These are phyloP conservation scores for Batillaria attramentaria DNA, from an alignment of 1,140 invertebrate genomes.

Conservation along the genomic window DNA sequence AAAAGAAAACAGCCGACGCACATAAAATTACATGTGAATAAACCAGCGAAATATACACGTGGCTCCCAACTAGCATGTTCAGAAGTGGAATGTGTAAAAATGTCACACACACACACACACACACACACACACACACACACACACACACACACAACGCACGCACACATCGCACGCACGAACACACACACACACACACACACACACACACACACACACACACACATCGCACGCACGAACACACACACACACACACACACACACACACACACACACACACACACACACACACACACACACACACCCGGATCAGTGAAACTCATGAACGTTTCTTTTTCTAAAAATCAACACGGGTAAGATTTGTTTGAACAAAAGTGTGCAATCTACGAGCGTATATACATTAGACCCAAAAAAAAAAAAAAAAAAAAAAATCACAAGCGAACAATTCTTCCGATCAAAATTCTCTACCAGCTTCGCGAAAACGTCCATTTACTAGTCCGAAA, in stretches of 20 bases:
- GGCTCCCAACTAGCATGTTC: neutral
- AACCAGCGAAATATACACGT: neutral
- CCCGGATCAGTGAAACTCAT: neutral
- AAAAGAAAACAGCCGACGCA: neutral
- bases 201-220: conserved; percentile 8
- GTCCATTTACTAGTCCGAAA: neutral
- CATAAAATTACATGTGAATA: neutral
- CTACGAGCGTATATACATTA: neutral
- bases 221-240: conserved; percentile 11
- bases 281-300: conserved; percentile 1
- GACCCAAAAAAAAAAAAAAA: neutral
- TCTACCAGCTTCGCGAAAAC: too few species aligned
- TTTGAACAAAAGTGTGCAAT: too few species aligned
- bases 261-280: conserved; percentile 15
- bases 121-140: neutral
- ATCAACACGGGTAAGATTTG: too few species aligned
- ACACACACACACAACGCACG: neutral
- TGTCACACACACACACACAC: neutral
- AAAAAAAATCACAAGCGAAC: neutral
- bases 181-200: conserved; percentile 15
- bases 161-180: conserved; percentile 15
- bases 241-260: conserved; percentile 18
- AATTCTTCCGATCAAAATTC: too few species aligned
- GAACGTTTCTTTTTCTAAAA: neutral
- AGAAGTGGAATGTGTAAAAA: neutral